Conservation (phyloP, 1,140 invertebrate species). For the Sitobion miscanthi region DNA sequence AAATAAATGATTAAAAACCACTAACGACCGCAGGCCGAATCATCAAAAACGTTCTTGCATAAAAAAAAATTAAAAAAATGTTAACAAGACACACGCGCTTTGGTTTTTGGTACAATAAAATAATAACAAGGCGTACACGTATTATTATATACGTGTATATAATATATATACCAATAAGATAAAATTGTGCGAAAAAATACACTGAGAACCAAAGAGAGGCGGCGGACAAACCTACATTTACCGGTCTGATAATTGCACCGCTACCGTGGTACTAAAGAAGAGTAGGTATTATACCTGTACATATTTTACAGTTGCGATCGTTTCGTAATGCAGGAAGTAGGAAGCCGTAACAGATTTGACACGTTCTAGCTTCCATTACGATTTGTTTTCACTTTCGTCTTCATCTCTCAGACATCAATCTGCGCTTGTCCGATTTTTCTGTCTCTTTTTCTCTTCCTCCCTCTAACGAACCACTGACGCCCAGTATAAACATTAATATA, state of each 20-base stretch:
- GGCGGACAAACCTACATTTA: constrained; percentile 34
- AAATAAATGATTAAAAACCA: not conserved
- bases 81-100: not conserved
- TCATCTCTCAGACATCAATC: constrained; percentile 34
- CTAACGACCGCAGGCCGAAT: not conserved
- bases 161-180: not conserved
- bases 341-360: constrained; percentile 53
- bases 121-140: not conserved
- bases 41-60: constrained; percentile 6
- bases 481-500: not conserved
- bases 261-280: not conserved
- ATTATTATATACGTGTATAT: not conserved
- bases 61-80: not conserved
- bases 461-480: not conserved
- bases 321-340: constrained; percentile 56
- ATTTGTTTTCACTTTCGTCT: constrained; percentile 56
- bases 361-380: constrained; percentile 35
- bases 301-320: not conserved
- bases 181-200: not conserved
- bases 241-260: constrained; percentile 41
- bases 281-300: constrained; percentile 20
- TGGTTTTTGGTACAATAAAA: not conserved
- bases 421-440: not conserved
- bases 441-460: not conserved
- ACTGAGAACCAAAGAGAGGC: not conserved